phyloP scores from a whole-genome alignment of 2,797 vertebrate species.

The Labroides dimidiatus region DNA sequence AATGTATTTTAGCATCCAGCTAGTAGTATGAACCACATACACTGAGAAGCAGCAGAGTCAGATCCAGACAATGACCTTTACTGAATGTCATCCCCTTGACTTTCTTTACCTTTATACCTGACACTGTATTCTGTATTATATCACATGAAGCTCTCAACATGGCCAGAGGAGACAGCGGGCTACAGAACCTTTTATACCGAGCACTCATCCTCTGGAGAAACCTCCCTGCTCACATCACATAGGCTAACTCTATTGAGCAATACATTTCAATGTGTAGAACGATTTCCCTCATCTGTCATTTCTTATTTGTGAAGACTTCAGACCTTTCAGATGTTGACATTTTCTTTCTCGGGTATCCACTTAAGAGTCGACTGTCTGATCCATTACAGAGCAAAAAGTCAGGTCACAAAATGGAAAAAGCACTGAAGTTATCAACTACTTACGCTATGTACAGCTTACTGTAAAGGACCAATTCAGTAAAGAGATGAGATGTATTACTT shows the following conservation, averaged over 20 bases:
- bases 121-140: constrained; percentile 1
- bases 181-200: neutral
- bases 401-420: neutral
- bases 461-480: neutral
- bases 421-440: too few relatives aligned
- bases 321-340: neutral
- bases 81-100: constrained; percentile 2
- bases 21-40: neutral
- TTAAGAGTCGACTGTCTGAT: neutral
- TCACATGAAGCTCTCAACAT: constrained; percentile 17
- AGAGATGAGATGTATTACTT: too few relatives aligned
- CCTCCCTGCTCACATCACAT: neutral
- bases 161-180: neutral
- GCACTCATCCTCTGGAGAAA: neutral
- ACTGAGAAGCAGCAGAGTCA: constrained; percentile 3
- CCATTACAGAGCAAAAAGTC: neutral
- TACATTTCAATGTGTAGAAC: neutral
- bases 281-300: neutral
- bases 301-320: neutral
- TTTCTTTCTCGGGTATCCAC: neutral
- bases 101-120: constrained; percentile 7
- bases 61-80: constrained; percentile 49
- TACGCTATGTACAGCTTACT: neutral
- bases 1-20: constrained; percentile 6
- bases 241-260: neutral